These are phyloP conservation scores for Hemibagrus guttatus DNA, from an alignment of 2,797 vertebrate genomes.

Conservation along the genomic window DNA sequence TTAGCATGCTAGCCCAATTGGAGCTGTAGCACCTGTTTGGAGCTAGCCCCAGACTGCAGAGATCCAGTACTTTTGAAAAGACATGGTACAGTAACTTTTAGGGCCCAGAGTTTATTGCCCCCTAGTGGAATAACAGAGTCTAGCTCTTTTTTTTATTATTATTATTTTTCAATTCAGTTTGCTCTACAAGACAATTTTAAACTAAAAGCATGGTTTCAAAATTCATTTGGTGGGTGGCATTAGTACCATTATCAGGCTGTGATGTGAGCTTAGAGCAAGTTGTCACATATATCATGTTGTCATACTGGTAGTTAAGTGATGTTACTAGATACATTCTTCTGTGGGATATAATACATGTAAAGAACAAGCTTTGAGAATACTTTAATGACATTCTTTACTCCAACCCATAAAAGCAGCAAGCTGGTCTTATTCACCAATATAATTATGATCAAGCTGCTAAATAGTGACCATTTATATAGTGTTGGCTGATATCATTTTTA, in stretches of 20 bases:
- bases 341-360: not conserved
- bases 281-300: not conserved
- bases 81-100: not conserved
- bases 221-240: not conserved
- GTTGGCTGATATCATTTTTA: not conserved
- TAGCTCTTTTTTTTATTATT: not conserved
- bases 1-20: not conserved
- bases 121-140: not conserved
- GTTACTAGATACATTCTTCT: not conserved
- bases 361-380: not conserved
- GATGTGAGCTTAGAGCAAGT: not conserved
- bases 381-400: not conserved
- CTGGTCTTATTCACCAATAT: not conserved
- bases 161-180: not conserved
- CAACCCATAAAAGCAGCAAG: not conserved
- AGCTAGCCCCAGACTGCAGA: not conserved
- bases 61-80: not conserved
- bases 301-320: not conserved
- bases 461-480: not conserved
- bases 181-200: not conserved
- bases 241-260: not conserved
- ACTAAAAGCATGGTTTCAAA: not conserved
- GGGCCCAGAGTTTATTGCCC: not conserved
- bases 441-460: not conserved
- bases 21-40: not conserved